Evolutionary conservation across 2,113 vertebrate genomes (phyloP), one percentile per base, ranked within the genome.

Genomic region (Channa maculata): DNA sequence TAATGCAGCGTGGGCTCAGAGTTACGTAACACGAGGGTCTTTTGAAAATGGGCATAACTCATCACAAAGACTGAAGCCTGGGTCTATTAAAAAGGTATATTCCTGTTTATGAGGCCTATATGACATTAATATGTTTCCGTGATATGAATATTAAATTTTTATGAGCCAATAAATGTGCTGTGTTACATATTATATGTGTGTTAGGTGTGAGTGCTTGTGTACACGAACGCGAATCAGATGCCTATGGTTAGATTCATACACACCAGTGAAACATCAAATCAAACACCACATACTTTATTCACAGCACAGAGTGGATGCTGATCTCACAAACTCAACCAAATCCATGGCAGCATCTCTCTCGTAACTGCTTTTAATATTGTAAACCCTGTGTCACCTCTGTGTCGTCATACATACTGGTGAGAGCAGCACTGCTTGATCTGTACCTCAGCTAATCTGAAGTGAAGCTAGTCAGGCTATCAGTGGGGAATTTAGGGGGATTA

Each of bases 381-480:
- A 7, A 79, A 71, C 63, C 50, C 3, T 63, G 55, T 44, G 48
- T 63, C 48, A 15, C 36, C 7, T 48, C 49, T n/a, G 65, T 59
- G 64, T 61, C 3, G n/a, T 52, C 48, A 63, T 67, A 61, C 54
- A 68, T 64, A 48, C 48, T 33, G 64, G 44, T 5, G 50, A 70
- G 74, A 58, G 45, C 39, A 82, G 52, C 66, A 14, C 52, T 74
- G 66, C 76, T 74, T 83, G 75, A 88, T 86, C 82, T 79, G 65
- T 84, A 72, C 72, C 85, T 89, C 83, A 76, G 92, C 90, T 94
- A 91, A 94, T 94, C 90, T 92, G 82, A 90, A 92, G 91, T 90
- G 86, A 92, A 93, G 90, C 91, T 94, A 87, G 90, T 91, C 81
- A 85, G 88, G 88, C 71, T 92, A 94, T 94, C 92, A 91, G 85